phyloP scores from a whole-genome alignment of 2,113 vertebrate species.

The Ammodytes dubius region DNA sequence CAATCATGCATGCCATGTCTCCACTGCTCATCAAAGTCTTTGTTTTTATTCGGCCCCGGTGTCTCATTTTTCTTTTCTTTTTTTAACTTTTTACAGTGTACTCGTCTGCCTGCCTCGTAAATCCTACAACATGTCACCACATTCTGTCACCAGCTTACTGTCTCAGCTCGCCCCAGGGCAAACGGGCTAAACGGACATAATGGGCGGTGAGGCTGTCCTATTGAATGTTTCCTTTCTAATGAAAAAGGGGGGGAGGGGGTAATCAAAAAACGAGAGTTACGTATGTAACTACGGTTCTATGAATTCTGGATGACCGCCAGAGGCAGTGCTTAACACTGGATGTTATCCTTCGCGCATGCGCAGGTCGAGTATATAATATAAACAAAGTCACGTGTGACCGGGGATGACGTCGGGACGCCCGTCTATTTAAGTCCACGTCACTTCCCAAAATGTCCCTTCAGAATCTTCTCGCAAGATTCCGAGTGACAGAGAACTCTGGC shows the following conservation, averaged over 20 bases:
- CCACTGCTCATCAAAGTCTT: constrained; percentile 10
- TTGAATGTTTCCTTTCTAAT: constrained; percentile 35
- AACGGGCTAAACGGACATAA: constrained; percentile 39
- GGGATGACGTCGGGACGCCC: no score
- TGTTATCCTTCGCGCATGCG: no score
- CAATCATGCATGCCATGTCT: not conserved
- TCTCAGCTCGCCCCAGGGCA: constrained; percentile 40
- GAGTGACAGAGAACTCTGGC: no score
- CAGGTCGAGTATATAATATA: no score
- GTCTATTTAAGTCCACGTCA: no score
- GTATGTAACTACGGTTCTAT: no score
- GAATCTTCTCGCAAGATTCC: no score
- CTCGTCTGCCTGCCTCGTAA: constrained; percentile 34
- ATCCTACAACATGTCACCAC: constrained; percentile 53
- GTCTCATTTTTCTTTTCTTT: constrained; percentile 19
- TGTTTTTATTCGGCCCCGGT: constrained; percentile 25
- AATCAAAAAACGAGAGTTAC: constrained; percentile 6
- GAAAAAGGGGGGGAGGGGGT: not conserved
- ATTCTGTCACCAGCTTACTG: constrained; percentile 55
- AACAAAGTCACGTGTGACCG: no score
- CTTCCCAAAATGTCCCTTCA: no score
- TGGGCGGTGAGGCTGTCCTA: constrained; percentile 44
- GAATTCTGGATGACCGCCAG: no score
- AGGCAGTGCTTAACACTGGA: no score
- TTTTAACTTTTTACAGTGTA: constrained; percentile 32